A percentile compares a stretch with the other conserved stretches of the same genome.
Conservation (phyloP, 2,113 vertebrate genomes). For the Cygnus atratus region DNA sequence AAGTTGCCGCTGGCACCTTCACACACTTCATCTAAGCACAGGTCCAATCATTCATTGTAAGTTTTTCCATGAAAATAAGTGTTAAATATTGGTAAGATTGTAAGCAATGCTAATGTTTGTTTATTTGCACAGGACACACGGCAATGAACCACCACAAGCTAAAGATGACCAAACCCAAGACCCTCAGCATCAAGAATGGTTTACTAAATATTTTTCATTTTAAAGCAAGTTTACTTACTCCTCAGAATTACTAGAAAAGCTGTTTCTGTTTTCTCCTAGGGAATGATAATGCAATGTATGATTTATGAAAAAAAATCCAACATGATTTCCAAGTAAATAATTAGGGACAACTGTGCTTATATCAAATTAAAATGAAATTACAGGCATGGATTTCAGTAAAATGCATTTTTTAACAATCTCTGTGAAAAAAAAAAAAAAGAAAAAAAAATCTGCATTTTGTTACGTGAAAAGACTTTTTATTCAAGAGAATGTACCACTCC, state of each 20-base stretch:
- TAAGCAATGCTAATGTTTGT: slow-evolving; percentile 22
- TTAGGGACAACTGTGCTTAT: neutral
- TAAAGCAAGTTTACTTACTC: slow-evolving; percentile 50
- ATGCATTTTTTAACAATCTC: neutral
- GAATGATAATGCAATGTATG: neutral
- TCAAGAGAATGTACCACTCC: neutral
- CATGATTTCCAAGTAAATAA: neutral
- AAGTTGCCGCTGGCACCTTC: neutral
- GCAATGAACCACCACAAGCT: slow-evolving; percentile 76
- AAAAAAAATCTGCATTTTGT: neutral
- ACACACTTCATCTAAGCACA: neutral
- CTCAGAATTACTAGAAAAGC: neutral
- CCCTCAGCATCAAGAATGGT: slow-evolving; percentile 90
- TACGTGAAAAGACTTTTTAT: neutral
- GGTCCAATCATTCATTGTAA: neutral
- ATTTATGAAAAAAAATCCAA: neutral
- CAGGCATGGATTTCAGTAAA: neutral
- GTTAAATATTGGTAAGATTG: neutral
- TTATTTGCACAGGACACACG: slow-evolving; percentile 78
- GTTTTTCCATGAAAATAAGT: neutral
- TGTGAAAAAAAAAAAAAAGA: neutral
- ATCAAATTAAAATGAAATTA: neutral
- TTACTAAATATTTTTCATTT: slow-evolving; percentile 98
- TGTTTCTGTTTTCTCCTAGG: neutral
- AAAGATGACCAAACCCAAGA: slow-evolving; percentile 80